These are phyloP conservation scores for Drosophila oshimai DNA, from an alignment of 1,140 invertebrate genomes.

Conservation along the genomic window DNA sequence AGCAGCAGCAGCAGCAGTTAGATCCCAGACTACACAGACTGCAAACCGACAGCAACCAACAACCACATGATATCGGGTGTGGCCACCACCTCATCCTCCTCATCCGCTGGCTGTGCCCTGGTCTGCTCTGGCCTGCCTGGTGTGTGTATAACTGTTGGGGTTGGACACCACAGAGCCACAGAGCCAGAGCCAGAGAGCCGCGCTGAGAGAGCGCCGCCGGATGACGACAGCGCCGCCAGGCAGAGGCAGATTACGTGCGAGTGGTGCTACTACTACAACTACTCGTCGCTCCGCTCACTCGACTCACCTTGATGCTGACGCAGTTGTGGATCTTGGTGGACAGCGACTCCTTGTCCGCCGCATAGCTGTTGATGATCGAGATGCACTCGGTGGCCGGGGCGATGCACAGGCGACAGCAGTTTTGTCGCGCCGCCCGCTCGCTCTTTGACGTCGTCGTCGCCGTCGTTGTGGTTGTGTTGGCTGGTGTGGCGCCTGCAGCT, in stretches of 20 bases:
- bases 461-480: constrained; percentile 8
- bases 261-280: too few relatives aligned
- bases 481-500: neutral
- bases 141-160: constrained; percentile 42
- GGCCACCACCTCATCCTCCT: constrained; percentile 20
- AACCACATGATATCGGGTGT: constrained; percentile 28
- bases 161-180: constrained; percentile 3
- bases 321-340: constrained; percentile 80
- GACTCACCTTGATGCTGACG: constrained; percentile 82
- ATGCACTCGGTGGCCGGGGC: constrained; percentile 81
- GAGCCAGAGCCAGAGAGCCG: constrained; percentile 13
- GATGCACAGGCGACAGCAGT: constrained; percentile 80
- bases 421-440: constrained; percentile 55
- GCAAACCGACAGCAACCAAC: constrained; percentile 6
- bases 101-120: neutral
- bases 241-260: constrained; percentile 28
- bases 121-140: neutral
- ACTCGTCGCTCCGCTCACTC: neutral
- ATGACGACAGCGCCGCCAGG: constrained; percentile 38
- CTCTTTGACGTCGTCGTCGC: constrained; percentile 15
- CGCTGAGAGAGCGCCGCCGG: constrained; percentile 13
- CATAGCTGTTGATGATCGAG: constrained; percentile 82
- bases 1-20: too few relatives aligned
- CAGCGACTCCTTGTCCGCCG: constrained; percentile 82
- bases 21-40: constrained; percentile 12